Base-by-base conservation (phyloP, 2,797 vertebrate genomes). In the Enteromius argenteus region DNA sequence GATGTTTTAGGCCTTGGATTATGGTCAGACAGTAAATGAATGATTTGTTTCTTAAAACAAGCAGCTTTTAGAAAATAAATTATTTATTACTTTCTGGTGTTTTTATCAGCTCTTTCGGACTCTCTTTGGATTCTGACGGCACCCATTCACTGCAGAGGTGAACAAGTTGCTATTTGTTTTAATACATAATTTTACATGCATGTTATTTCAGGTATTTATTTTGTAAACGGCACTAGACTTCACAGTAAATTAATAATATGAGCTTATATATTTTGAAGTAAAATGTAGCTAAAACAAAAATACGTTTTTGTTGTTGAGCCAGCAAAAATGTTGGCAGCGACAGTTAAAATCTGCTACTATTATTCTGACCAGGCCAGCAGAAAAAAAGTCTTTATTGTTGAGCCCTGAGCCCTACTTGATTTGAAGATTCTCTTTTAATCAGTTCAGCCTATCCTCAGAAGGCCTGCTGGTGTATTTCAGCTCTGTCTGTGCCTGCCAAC, bases 401-500 rank as follows among this genome's bases (percentile, higher is more conserved):
- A 77, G 67, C 58, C 37, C 77, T 44, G 37, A 72, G 71, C 32
- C 23, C 69, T 68, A 58, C 75, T 66, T 75, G 71, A 73, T 35
- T 80, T 81, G 76, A 76, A 51, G 42, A 69, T 39, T 83, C 81
- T 44, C 75, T 85, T 73, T 49, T 69, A 78, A 78, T 56, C 62
- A 80, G 73, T 80, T 87, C 72, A 80, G 19, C 58, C 35, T n/a
- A 30, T 81, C 67, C 80, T 86, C 80, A 35, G 56, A 68, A 51
- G n/a, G 39, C 72, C 49, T 66, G 76, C 53, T 78, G 51, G 35
- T 80, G 72, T 62, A 51, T 62, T 80, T 35, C 21, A 23, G 15
- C 53, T 81, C 77, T 71, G 37, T 64, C 83, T 80, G 60, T 56
- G 51, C 72, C 72, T 64, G 78, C 84, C 71, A 74, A 79, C 67